Conservation (phyloP, 1,140 invertebrate genomes). For the Drosophila malerkotliana region DNA sequence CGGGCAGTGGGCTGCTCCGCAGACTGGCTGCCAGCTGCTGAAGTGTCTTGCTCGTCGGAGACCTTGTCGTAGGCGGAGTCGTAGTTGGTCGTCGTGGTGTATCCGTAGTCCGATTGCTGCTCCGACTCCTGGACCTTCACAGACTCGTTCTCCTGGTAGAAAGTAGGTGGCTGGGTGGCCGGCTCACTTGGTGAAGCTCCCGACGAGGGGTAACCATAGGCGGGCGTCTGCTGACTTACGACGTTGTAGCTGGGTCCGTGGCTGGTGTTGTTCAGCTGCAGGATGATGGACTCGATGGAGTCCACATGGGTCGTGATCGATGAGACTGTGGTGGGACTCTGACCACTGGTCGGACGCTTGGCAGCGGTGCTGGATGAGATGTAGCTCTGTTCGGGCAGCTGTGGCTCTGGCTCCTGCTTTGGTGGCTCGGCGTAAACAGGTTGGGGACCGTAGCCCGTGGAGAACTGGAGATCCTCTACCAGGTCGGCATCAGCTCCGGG, state of each 20-base stretch:
- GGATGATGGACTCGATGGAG: conserved; percentile 87
- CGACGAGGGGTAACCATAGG: conserved; percentile 43
- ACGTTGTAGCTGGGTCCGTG: conserved; percentile 83
- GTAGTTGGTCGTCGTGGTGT: conserved; percentile 52
- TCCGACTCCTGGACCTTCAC: conserved; percentile 43
- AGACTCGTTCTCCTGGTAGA: conserved; percentile 42
- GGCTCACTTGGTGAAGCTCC: conserved; percentile 19
- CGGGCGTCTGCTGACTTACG: conserved; percentile 69
- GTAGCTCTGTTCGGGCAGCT: conserved; percentile 56
- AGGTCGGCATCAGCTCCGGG: conserved; percentile 81
- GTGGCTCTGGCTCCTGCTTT: conserved; percentile 34
- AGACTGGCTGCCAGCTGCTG: conserved; percentile 35
- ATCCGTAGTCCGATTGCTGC: conserved; percentile 51
- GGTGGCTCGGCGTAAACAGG: conserved; percentile 71
- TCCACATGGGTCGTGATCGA: conserved; percentile 85
- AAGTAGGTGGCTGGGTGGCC: conserved; percentile 28
- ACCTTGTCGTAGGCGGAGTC: conserved; percentile 56
- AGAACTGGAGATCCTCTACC: conserved; percentile 80
- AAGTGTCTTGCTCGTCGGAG: conserved; percentile 54
- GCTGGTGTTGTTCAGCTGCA: conserved; percentile 87
- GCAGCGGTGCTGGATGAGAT: conserved; percentile 71
- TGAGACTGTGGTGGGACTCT: conserved; percentile 60
- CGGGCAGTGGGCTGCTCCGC: conserved; percentile 51
- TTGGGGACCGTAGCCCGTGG: conserved; percentile 78
- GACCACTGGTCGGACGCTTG: conserved; percentile 49